Percentiles rank a stretch among this genome's conserved stretches.
Evolutionary conservation across 2,888 invertebrate species (phyloP).

Genomic region (Chrysomela aeneicollis): DNA sequence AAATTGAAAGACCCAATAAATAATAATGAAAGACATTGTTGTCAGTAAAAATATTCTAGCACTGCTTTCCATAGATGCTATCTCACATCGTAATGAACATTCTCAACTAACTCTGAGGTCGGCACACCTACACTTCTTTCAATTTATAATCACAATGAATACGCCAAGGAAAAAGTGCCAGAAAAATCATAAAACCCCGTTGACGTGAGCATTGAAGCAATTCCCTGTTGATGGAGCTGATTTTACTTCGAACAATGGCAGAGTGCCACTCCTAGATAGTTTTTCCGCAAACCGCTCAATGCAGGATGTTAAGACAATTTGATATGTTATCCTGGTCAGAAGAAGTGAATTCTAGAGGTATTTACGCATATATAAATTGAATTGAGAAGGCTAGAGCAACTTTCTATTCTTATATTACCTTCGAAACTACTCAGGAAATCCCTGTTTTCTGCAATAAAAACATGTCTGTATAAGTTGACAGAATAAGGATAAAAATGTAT

Average conservation of each 20-base stretch:
- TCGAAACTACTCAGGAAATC: no score
- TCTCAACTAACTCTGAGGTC: constrained; percentile 16
- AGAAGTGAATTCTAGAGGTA: not conserved
- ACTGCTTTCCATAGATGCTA: constrained; percentile 4
- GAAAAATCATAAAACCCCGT: constrained; percentile 13
- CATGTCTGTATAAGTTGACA: no score
- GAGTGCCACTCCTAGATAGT: not conserved
- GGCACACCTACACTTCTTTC: constrained; percentile 22
- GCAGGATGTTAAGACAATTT: not conserved
- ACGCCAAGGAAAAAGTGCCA: constrained; percentile 15
- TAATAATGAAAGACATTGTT: constrained; percentile 8
- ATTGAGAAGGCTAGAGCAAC: no score
- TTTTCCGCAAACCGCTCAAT: not conserved
- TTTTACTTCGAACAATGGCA: not conserved
- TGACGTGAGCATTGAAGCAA: constrained; percentile 12
- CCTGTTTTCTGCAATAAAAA: no score
- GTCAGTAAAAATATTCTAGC: not conserved
- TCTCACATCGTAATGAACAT: constrained; percentile 12
- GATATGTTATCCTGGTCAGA: not conserved
- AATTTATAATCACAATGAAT: constrained; percentile 17
- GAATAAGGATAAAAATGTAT: no score
- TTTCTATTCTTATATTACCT: no score
- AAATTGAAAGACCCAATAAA: constrained; percentile 22
- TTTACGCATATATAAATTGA: no score
- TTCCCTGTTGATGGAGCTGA: constrained; percentile 10